Percentiles rank a stretch among this genome's conserved stretches.
phyloP scores from a whole-genome alignment of 2,797 vertebrate genomes.

The Thaleichthys pacificus region DNA sequence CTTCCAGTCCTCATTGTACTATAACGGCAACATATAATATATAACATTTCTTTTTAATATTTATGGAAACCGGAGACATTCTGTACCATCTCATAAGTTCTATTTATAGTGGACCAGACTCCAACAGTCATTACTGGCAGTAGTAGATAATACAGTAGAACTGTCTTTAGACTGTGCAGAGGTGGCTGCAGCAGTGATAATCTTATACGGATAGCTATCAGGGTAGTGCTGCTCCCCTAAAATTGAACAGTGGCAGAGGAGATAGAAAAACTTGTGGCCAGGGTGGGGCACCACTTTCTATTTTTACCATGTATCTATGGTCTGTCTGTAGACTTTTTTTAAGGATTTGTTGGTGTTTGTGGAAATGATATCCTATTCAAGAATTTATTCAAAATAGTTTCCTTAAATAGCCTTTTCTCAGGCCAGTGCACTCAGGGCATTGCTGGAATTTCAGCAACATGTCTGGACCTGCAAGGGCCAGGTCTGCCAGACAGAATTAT shows the following conservation, averaged over 20 bases:
- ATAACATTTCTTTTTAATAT: too few relatives aligned
- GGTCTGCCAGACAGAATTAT: neutral
- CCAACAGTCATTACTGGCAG: constrained; percentile 5
- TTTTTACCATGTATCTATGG: neutral
- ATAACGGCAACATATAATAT: too few relatives aligned
- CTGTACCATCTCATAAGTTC: neutral
- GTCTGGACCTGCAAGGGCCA: neutral
- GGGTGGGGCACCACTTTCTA: neutral
- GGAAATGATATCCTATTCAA: neutral
- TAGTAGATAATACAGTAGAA: neutral
- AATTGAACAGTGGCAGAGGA: constrained; percentile 2
- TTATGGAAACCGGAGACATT: neutral
- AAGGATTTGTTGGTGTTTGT: neutral
- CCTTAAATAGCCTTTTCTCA: too few relatives aligned
- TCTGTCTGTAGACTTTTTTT: neutral
- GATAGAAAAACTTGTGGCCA: neutral
- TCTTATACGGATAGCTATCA: constrained; percentile 2
- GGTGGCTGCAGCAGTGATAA: constrained; percentile 15
- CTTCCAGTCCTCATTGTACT: too few relatives aligned
- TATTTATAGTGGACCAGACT: constrained; percentile 4
- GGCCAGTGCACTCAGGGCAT: neutral
- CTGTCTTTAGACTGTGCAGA: neutral
- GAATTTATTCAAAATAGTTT: too few relatives aligned
- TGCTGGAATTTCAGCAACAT: constrained; percentile 5
- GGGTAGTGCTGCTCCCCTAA: neutral